These are phyloP conservation scores for Palloptera scutellata DNA, from an alignment of 2,888 invertebrate genomes.

Conservation along the genomic window DNA sequence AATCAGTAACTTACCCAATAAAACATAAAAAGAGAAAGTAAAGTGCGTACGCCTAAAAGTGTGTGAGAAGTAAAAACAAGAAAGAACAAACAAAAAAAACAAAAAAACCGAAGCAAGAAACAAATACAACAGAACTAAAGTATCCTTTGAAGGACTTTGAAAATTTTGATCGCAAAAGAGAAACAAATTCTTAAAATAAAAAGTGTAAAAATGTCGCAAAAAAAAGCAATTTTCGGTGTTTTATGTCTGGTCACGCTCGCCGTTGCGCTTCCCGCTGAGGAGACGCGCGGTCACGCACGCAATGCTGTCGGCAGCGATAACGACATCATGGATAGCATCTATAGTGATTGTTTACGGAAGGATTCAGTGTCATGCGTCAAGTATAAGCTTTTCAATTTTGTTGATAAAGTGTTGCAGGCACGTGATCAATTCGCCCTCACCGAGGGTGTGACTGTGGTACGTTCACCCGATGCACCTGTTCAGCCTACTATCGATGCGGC, in stretches of 20 bases:
- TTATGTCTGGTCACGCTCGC: slow-evolving; percentile 68
- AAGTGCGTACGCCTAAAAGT: slow-evolving; percentile 43
- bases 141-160: slow-evolving; percentile 23
- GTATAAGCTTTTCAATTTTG: slow-evolving; percentile 85
- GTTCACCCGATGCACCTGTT: slow-evolving; percentile 72
- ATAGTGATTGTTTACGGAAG: slow-evolving; percentile 81
- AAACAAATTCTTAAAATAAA: slow-evolving; percentile 34
- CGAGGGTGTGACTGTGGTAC: slow-evolving; percentile 84
- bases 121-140: slow-evolving; percentile 23
- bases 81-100: slow-evolving; percentile 41
- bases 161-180: slow-evolving; percentile 22
- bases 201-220: slow-evolving; percentile 61
- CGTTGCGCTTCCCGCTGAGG: slow-evolving; percentile 77
- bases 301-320: slow-evolving; percentile 71
- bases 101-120: slow-evolving; percentile 33
- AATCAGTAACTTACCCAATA: no score
- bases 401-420: slow-evolving; percentile 83
- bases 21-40: slow-evolving; percentile 49
- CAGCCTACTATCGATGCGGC: slow-evolving; percentile 71
- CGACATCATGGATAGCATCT: slow-evolving; percentile 80
- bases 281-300: slow-evolving; percentile 68
- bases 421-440: slow-evolving; percentile 82
- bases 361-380: slow-evolving; percentile 86
- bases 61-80: slow-evolving; percentile 17
- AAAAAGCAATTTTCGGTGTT: slow-evolving; percentile 65